A percentile compares a stretch with the other conserved stretches of the same genome.
These are phyloP conservation scores for Bombylius discolor DNA, from an alignment of 2,888 invertebrate species.

Conservation along the genomic window DNA sequence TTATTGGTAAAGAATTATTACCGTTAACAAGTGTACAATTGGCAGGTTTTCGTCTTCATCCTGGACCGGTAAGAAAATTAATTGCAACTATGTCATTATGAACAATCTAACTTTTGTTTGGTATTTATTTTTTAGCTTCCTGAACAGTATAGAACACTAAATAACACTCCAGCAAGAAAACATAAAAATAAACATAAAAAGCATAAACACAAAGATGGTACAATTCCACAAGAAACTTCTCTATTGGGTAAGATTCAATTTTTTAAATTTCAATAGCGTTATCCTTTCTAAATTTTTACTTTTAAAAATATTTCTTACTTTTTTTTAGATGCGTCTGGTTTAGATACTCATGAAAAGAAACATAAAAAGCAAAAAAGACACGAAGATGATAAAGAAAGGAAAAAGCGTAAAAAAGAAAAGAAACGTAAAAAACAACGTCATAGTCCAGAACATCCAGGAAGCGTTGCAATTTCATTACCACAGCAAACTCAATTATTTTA, in stretches of 20 bases:
- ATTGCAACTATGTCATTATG: background rate
- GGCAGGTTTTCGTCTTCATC: conserved; percentile 87
- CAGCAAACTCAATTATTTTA: conserved; percentile 26
- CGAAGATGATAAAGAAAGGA: conserved; percentile 85
- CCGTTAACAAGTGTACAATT: conserved; percentile 78
- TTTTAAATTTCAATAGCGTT: background rate
- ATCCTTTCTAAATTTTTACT: background rate
- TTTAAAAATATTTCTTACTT: background rate
- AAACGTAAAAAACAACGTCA: conserved; percentile 90
- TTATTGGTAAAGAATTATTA: conserved; percentile 78
- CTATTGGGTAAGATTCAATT: conserved; percentile 44
- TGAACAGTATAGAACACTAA: conserved; percentile 88
- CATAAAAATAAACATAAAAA: conserved; percentile 94
- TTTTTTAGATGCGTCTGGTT: conserved; percentile 44
- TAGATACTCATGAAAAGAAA: conserved; percentile 85
- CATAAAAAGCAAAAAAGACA: conserved; percentile 90
- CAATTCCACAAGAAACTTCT: conserved; percentile 62
- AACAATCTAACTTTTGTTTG: background rate
- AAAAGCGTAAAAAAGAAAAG: conserved; percentile 90
- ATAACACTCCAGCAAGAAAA: conserved; percentile 81
- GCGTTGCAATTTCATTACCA: conserved; percentile 19
- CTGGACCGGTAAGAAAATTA: conserved; percentile 53
- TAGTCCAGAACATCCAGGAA: conserved; percentile 66
- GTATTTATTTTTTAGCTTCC: conserved; percentile 49
- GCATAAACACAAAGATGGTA: conserved; percentile 82